Percentiles rank a stretch among this genome's conserved stretches.
These are phyloP conservation scores for Exephanes ischioxanthus DNA, from an alignment of 2,888 invertebrate genomes.

Conservation along the genomic window DNA sequence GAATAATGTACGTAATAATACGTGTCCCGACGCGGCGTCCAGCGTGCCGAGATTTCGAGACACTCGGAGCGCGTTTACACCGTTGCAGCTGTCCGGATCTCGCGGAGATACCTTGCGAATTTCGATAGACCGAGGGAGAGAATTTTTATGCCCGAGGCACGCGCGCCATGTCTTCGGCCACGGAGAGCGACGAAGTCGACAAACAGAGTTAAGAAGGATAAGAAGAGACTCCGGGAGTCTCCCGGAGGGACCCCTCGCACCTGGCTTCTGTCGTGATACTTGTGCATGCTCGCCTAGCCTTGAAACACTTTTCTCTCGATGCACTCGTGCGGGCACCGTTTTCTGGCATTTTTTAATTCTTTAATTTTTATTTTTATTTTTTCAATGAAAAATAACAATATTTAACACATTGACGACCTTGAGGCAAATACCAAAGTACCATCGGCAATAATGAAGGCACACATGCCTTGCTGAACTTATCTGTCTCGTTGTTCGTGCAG, in stretches of 20 bases:
- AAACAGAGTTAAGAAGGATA: slow-evolving; percentile 61
- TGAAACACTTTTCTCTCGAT: slow-evolving; percentile 20
- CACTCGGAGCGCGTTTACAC: slow-evolving; percentile 8
- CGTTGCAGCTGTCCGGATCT: slow-evolving; percentile 57
- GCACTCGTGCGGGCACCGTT: slow-evolving; percentile 6
- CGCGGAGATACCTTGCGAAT: slow-evolving; percentile 61
- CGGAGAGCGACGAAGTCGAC: slow-evolving; percentile 38
- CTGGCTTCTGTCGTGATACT: slow-evolving; percentile 56
- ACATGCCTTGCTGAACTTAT: not conserved
- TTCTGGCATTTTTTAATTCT: not conserved
- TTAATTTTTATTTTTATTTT: not conserved
- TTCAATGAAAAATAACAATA: not conserved
- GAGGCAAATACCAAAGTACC: not conserved
- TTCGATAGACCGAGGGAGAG: slow-evolving; percentile 51
- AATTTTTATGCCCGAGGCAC: slow-evolving; percentile 11
- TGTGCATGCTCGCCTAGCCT: slow-evolving; percentile 12
- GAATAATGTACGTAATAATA: slow-evolving; percentile 5
- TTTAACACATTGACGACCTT: slow-evolving; percentile 16
- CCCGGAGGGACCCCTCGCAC: slow-evolving; percentile 52
- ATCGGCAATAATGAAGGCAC: not conserved
- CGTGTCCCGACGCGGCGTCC: slow-evolving; percentile 15
- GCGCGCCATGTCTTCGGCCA: slow-evolving; percentile 9
- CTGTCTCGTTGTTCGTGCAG: not conserved
- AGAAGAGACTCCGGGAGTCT: slow-evolving; percentile 53
- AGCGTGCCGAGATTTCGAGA: slow-evolving; percentile 33